Percentiles rank a stretch among this genome's conserved stretches.
These are phyloP conservation scores for Eutrigla gurnardus DNA, from an alignment of 2,797 vertebrate genomes.

Conservation along the genomic window DNA sequence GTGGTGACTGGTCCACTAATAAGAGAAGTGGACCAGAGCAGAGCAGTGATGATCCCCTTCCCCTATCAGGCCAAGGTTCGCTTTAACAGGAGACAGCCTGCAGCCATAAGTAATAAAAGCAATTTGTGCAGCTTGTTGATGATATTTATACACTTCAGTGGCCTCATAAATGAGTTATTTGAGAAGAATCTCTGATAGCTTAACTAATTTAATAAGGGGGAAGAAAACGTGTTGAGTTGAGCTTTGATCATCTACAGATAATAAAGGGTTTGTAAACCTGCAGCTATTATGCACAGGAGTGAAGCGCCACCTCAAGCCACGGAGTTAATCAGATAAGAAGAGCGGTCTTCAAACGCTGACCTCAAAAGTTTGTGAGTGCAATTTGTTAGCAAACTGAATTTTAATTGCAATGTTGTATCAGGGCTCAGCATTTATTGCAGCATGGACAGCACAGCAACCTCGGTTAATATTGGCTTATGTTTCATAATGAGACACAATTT, in stretches of 20 bases:
- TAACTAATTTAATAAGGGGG: constrained; percentile 21
- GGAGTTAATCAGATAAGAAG: constrained; percentile 53
- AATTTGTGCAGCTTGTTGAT: constrained; percentile 69
- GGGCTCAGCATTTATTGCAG: constrained; percentile 11
- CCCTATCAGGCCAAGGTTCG: constrained; percentile 25
- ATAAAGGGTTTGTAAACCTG: constrained; percentile 46
- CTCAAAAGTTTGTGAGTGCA: constrained; percentile 33
- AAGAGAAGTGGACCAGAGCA: constrained; percentile 26
- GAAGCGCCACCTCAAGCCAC: constrained; percentile 37
- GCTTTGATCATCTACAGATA: constrained; percentile 50
- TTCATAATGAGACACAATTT: constrained; percentile 33
- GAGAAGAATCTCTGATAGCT: not conserved
- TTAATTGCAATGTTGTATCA: constrained; percentile 40
- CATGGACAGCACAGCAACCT: constrained; percentile 11
- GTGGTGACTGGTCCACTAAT: constrained; percentile 33
- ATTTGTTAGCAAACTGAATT: constrained; percentile 54
- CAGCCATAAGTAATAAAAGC: constrained; percentile 59
- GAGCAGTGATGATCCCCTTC: constrained; percentile 20
- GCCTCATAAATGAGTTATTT: constrained; percentile 60
- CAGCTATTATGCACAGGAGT: constrained; percentile 37
- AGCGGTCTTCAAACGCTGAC: constrained; percentile 45
- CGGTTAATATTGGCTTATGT: constrained; percentile 16
- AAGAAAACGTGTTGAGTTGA: not conserved
- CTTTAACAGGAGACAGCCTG: constrained; percentile 51
- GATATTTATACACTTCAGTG: constrained; percentile 71